Evolutionary conservation across 2,888 invertebrate genomes (phyloP).

Genomic region (Drosophila sordidapex): DNA sequence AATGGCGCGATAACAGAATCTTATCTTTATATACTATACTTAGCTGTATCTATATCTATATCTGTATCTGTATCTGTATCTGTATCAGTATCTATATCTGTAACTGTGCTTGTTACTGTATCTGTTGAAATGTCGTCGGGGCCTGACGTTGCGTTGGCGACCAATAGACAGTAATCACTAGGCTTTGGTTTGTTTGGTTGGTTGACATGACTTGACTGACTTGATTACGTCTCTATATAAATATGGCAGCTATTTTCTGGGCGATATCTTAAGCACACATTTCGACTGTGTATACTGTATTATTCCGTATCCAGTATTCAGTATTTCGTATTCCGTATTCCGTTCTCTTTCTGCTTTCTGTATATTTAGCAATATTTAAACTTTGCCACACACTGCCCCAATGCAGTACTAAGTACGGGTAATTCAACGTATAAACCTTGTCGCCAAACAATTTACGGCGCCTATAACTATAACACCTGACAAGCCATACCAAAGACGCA

Average conservation of each 20-base stretch:
- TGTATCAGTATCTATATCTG: conserved; percentile 21
- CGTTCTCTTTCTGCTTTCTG: conserved; percentile 5
- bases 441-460: conserved; percentile 54
- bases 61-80: conserved; percentile 20
- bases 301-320: conserved; percentile 25
- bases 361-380: conserved; percentile 71
- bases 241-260: conserved; percentile 76
- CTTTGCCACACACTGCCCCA: conserved; percentile 48
- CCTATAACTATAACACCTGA: conserved; percentile 79
- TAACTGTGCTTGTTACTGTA: conserved; percentile 12
- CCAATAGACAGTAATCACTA: conserved; percentile 72
- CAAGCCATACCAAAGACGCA: conserved; percentile 32
- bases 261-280: conserved; percentile 74
- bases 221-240: conserved; percentile 81
- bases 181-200: conserved; percentile 48
- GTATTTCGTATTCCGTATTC: conserved; percentile 17
- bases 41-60: conserved; percentile 24
- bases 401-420: conserved; percentile 30
- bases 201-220: conserved; percentile 61
- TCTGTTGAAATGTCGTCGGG: conserved; percentile 36
- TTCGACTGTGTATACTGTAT: conserved; percentile 52
- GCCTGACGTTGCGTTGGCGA: conserved; percentile 17
- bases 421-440: conserved; percentile 50
- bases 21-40: conserved; percentile 54
- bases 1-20: conserved; percentile 60